Base-by-base conservation (phyloP, 2,797 vertebrate genomes). In the Odontamblyopus lacepedii region DNA sequence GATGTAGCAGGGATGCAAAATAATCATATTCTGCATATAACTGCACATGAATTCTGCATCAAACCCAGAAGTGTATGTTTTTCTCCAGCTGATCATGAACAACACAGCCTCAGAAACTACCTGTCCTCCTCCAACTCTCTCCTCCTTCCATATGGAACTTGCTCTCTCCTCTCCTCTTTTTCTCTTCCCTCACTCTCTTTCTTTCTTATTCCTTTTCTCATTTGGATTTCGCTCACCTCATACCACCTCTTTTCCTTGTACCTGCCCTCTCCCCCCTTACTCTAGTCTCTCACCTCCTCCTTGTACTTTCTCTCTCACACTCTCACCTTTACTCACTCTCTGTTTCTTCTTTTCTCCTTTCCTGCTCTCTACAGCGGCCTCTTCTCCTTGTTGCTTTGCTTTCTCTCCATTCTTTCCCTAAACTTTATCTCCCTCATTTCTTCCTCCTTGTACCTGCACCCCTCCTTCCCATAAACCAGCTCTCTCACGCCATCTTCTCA, bases 101-200 rank as follows among this genome's bases (percentile, higher is more conserved):
- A 82, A 75, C 77, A 63, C 65, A 75, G 23, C 53, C 38, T 57
- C 55, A 23, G 23, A 4, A 13, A 48, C 44, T 23, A 12, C 11
- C 55, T 57, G 55, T 57, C 7, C 53, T 62, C 62, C 23, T 60
- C 74, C 73, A 9, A 26, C 11, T 59, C 26, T 27, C 16, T 30
- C 57, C 57, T 60, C 57, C 23, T 26, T 12, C 26, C 55, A 23
- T n/a, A 9, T 8, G 6, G 6, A 5, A 19, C 18, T 1, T 0
- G 19, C 51, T 55, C 51, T 53, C 5, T 19, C 50, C 50, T 53
- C 50, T 44, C 12, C 11, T 44, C 41, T 5, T 19, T 53, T 6
- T 53, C n/a, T 19, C 51, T 53, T 53, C 18, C 11, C 15, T 51
- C 2, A 4, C 51, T 19, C 51, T 6, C 1, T 1, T 18, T 53